phyloP scores from a whole-genome alignment of 2,888 invertebrate species.

The Sussaba pulchella region DNA sequence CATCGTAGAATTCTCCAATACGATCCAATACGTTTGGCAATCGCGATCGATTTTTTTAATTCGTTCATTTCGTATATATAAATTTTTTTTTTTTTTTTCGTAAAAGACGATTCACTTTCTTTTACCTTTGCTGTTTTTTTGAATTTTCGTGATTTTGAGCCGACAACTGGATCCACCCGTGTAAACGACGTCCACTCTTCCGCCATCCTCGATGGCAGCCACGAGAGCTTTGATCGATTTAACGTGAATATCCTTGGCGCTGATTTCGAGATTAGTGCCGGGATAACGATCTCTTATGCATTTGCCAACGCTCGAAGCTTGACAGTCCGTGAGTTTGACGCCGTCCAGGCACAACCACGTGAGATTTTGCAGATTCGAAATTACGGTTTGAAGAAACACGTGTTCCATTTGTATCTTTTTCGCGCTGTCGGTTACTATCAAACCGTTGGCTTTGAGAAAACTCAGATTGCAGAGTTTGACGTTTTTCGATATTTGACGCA shows the following conservation, averaged over 20 bases:
- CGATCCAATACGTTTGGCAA: slow-evolving; percentile 4
- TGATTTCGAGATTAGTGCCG: slow-evolving; percentile 81
- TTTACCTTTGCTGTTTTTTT: slow-evolving; percentile 76
- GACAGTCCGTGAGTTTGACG: slow-evolving; percentile 79
- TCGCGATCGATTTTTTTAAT: slow-evolving; percentile 24
- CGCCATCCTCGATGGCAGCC: slow-evolving; percentile 81
- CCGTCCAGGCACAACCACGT: slow-evolving; percentile 83
- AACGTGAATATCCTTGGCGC: slow-evolving; percentile 82
- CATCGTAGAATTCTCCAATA: slow-evolving; percentile 22
- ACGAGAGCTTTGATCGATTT: slow-evolving; percentile 81
- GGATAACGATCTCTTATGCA: slow-evolving; percentile 82
- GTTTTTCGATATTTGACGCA: slow-evolving; percentile 81
- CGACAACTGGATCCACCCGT: slow-evolving; percentile 81
- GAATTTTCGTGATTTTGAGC: slow-evolving; percentile 78
- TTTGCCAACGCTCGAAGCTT: slow-evolving; percentile 81
- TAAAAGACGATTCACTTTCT: slow-evolving; percentile 66
- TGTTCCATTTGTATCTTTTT: slow-evolving; percentile 82
- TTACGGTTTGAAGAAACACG: slow-evolving; percentile 80
- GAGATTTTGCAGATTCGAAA: slow-evolving; percentile 80
- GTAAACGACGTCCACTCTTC: slow-evolving; percentile 81
- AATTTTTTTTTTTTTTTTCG: not conserved
- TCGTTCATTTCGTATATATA: too few species aligned
- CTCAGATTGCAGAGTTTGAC: slow-evolving; percentile 82
- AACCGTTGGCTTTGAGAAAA: slow-evolving; percentile 81
- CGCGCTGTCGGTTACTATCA: slow-evolving; percentile 81